Conservation (phyloP, 2,113 vertebrate genomes). For the Melozone crissalis region DNA sequence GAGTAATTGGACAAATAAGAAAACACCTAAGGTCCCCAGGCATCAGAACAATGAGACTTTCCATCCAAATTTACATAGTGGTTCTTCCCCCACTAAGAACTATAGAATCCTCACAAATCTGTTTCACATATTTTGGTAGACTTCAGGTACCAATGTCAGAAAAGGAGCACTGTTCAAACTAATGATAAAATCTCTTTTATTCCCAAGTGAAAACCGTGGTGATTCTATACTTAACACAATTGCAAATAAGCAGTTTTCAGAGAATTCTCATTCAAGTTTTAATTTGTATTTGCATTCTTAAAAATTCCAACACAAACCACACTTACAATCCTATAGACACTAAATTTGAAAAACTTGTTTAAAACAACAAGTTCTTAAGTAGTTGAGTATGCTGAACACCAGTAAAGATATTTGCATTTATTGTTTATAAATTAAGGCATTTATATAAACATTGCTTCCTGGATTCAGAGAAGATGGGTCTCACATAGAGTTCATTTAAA, state of each 20-base stretch:
- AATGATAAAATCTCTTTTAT: not conserved
- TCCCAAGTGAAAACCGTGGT: not conserved
- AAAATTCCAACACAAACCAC: not conserved
- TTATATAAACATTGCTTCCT: not conserved
- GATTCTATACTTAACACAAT: not conserved
- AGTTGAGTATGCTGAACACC: not conserved
- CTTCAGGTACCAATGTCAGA: not conserved
- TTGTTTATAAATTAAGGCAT: not conserved
- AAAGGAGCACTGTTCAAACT: not conserved
- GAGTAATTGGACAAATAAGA: slow-evolving; percentile 37
- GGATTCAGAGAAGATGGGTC: not conserved
- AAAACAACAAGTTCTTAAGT: not conserved
- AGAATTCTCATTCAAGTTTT: not conserved
- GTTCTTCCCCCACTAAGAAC: not conserved
- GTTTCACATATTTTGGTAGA: not conserved
- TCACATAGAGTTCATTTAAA: not conserved
- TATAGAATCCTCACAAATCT: not conserved
- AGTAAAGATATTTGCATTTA: not conserved
- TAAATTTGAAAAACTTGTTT: not conserved
- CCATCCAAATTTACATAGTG: not conserved
- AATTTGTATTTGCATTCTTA: not conserved
- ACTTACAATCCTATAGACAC: not conserved
- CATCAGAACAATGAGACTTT: not conserved
- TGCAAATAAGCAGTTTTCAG: not conserved
- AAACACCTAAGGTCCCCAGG: not conserved